Percentiles rank a stretch among this genome's conserved stretches.
phyloP scores from a whole-genome alignment of 2,113 vertebrate genomes.

The Anser brachyrhynchus region DNA sequence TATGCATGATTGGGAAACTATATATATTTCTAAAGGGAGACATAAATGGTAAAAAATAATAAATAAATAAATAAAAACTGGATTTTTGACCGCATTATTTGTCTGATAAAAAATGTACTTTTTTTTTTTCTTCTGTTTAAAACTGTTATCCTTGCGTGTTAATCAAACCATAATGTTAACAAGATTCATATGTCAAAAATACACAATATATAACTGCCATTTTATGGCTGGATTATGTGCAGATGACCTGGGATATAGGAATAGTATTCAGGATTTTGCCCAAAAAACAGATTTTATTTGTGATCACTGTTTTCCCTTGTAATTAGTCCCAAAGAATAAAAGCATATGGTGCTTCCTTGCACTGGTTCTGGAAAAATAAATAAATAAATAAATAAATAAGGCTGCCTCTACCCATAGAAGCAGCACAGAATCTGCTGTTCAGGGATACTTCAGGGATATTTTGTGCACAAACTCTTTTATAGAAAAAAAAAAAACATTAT shows the following conservation, averaged over 20 bases:
- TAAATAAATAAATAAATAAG: background rate
- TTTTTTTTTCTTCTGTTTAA: background rate
- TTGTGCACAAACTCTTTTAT: background rate
- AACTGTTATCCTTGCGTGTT: background rate
- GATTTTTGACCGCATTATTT: background rate
- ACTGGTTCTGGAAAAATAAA: background rate
- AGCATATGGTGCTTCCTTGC: background rate
- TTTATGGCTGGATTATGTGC: background rate
- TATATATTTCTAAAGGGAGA: background rate
- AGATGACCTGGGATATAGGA: background rate
- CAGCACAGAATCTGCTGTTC: background rate
- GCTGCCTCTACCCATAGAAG: background rate
- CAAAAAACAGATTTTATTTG: background rate
- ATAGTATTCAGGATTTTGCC: background rate
- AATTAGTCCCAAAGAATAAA: background rate
- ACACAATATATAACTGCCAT: background rate
- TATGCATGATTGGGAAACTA: background rate
- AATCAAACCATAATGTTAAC: background rate
- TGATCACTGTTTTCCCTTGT: background rate
- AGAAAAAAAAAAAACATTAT: background rate
- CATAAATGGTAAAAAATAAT: background rate
- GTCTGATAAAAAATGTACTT: background rate
- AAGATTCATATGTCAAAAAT: background rate
- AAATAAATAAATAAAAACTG: background rate
- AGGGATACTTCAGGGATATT: background rate